A percentile compares a stretch with the other conserved stretches of the same genome.
Evolutionary conservation across 1,140 invertebrate genomes (phyloP).

Genomic region (Drosophila tristis): DNA sequence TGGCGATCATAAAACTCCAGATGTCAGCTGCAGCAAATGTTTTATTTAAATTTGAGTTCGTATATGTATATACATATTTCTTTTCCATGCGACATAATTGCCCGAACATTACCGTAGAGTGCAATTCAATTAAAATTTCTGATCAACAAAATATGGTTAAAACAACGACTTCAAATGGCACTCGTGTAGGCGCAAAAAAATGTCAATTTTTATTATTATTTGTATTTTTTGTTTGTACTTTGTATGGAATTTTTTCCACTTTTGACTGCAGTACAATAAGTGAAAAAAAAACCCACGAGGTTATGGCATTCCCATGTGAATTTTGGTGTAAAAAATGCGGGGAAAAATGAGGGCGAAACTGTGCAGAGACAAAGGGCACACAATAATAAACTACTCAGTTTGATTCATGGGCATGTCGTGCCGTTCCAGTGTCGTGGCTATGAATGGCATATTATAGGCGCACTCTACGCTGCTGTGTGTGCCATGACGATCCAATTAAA

Average conservation of each 20-base stretch:
- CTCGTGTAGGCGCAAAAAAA: constrained; percentile 13
- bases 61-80: too few relatives aligned
- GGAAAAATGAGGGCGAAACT: too few relatives aligned
- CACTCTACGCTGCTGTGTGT: constrained; percentile 2
- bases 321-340: constrained; percentile 40
- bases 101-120: constrained; percentile 49
- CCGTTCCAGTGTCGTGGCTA: constrained; percentile 44
- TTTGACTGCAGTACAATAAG: constrained; percentile 31
- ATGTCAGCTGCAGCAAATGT: constrained; percentile 44
- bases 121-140: constrained; percentile 55
- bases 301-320: constrained; percentile 16
- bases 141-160: constrained; percentile 25
- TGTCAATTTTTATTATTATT: constrained; percentile 27
- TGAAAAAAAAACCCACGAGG: too few relatives aligned
- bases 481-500: constrained; percentile 61
- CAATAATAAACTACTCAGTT: constrained; percentile 33
- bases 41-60: constrained; percentile 46
- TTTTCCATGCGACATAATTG: constrained; percentile 52
- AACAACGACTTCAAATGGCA: constrained; percentile 55
- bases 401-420: constrained; percentile 29
- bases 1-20: constrained; percentile 38
- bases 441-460: constrained; percentile 59
- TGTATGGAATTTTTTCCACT: constrained; percentile 20
- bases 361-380: constrained; percentile 1
- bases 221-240: background rate